Percentiles rank a stretch among this genome's conserved stretches.
These are phyloP conservation scores for Onychostoma macrolepis DNA, from an alignment of 2,113 vertebrate species.

Conservation along the genomic window DNA sequence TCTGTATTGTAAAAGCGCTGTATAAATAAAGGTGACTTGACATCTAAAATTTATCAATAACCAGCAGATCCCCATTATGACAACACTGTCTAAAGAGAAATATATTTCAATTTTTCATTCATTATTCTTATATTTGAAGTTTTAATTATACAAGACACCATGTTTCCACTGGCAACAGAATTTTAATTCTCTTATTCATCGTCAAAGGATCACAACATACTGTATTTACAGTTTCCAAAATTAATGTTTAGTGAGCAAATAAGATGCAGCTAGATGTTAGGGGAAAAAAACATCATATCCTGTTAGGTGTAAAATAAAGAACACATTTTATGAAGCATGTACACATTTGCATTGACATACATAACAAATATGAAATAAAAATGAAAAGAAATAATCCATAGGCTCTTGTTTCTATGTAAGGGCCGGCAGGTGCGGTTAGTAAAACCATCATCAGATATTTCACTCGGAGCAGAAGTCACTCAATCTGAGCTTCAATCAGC, in stretches of 20 bases:
- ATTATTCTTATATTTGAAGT: background rate
- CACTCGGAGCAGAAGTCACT: background rate
- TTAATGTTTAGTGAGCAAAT: background rate
- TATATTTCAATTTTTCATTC: background rate
- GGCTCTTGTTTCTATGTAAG: background rate
- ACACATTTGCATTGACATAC: background rate
- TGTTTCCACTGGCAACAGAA: background rate
- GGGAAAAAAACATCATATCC: background rate
- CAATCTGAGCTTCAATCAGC: background rate
- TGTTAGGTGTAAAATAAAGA: too few relatives aligned
- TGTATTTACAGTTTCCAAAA: background rate
- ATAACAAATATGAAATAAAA: background rate
- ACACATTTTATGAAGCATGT: background rate
- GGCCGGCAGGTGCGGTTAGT: background rate
- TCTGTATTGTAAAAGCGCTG: too few relatives aligned
- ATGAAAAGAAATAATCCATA: background rate
- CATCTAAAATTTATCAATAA: background rate
- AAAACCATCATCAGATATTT: background rate
- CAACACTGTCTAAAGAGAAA: background rate
- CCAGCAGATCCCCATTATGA: background rate
- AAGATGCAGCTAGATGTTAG: background rate
- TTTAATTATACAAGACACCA: background rate
- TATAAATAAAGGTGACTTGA: too few relatives aligned
- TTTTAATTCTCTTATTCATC: background rate
- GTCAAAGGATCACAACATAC: background rate